Base-by-base conservation (phyloP, 2,797 vertebrate species). In the Huso huso region DNA sequence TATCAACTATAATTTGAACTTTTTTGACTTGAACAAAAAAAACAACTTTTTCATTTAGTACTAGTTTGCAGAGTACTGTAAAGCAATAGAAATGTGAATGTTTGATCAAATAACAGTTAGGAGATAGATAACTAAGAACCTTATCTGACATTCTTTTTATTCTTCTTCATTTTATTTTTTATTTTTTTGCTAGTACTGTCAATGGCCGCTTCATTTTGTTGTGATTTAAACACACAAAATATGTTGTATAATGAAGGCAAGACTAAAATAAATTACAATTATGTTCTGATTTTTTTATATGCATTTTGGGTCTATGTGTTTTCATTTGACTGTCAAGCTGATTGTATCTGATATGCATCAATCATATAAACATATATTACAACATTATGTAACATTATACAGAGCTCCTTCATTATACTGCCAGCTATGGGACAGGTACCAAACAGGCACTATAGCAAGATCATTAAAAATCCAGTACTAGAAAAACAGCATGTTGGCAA, bases 31-130 rank as follows among this genome's bases (percentile, higher is more conserved):
- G 81, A 85, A 89, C 80, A 73, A 82, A 71, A 80, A 69, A 75
- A 77, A 79, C 75, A 79, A 82, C 68, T 73, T 85, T 77, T 91
- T 87, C 65, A 87, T 89, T 93, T 91, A 88, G 86, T 87, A 86
- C 84, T 92, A 80, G 85, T 87, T 88, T 84, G 86, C 87, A 91
- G 83, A 87, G 82, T 84, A 83, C 87, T 92, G 90, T 93, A 93
- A 93, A 92, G 92, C 91, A 94, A 93, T 95, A 95, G 93, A 88
- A 89, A 84, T 80, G 86, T 75, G 84, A 77, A 78, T 92, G 94
- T 95, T 92, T 91, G 88, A 87, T 82, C 89, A 77, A 77, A 82
- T 88, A 88, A 88, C 84, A 82, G 73, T 80, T 92, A 93, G 91
- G 83, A 68, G 76, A 73, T 88, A 86, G 82, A 82, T 79, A 81